phyloP scores from a whole-genome alignment of 2,113 vertebrate species.

The Campylorhamphus procurvoides region DNA sequence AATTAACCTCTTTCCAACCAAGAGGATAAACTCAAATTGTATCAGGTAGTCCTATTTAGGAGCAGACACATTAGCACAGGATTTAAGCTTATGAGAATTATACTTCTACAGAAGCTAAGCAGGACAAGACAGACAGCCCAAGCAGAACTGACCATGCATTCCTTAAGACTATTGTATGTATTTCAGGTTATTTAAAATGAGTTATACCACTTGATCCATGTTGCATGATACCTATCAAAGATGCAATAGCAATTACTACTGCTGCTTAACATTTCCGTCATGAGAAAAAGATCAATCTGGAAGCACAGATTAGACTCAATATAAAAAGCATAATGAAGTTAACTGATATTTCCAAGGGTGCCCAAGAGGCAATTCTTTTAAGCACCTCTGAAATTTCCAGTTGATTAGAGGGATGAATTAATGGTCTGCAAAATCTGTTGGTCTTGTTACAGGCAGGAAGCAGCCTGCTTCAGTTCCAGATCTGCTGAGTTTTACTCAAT shows the following conservation, averaged over 20 bases:
- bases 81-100: not conserved
- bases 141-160: not conserved
- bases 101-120: not conserved
- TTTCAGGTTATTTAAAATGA: not conserved
- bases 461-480: not conserved
- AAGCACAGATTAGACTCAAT: not conserved
- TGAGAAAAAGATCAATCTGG: not conserved
- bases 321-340: not conserved
- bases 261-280: not conserved
- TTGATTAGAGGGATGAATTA: constrained; percentile 1
- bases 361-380: constrained; percentile 2
- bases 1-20: not conserved
- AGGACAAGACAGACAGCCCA: not conserved
- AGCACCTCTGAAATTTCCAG: constrained; percentile 1
- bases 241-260: not conserved
- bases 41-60: not conserved
- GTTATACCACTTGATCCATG: not conserved
- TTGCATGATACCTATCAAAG: not conserved
- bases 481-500: not conserved
- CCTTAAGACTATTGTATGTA: not conserved
- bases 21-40: not conserved
- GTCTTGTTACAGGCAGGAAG: not conserved
- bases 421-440: not conserved
- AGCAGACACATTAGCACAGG: not conserved
- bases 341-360: constrained; percentile 8